Percentiles rank a stretch among this genome's conserved stretches.
Conservation (phyloP, 2,888 invertebrate species). For the Leucoptera coffeella region DNA sequence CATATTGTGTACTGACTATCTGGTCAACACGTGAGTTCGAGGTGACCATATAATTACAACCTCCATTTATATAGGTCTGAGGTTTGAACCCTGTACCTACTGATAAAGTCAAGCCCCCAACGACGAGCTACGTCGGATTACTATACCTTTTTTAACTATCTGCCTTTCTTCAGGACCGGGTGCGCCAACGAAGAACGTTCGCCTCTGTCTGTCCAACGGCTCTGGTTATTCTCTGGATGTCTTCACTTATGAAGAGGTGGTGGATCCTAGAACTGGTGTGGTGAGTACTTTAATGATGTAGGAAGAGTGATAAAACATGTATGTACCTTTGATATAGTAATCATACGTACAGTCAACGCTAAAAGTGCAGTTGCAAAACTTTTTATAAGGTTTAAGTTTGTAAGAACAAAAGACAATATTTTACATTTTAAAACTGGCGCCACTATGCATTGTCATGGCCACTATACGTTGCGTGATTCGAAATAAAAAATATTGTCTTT, state of each 20-base stretch:
- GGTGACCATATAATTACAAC: no score
- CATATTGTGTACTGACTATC: no score
- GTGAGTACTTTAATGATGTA: constrained; percentile 33
- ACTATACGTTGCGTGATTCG: no score
- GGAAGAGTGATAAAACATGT: background rate
- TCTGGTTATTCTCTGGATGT: constrained; percentile 95
- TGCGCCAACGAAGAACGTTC: constrained; percentile 75
- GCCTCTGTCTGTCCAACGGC: constrained; percentile 92
- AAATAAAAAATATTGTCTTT: no score
- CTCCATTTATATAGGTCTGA: constrained; percentile 54
- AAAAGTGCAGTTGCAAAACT: no score
- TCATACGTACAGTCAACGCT: no score
- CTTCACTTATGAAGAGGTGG: constrained; percentile 87
- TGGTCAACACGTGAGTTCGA: no score
- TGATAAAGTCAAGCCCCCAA: constrained; percentile 80
- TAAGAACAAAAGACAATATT: no score
- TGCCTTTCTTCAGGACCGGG: constrained; percentile 57
- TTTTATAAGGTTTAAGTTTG: no score
- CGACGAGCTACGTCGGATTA: constrained; percentile 74
- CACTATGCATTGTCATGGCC: no score
- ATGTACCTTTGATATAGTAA: no score
- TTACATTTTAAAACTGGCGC: no score
- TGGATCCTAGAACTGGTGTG: constrained; percentile 75
- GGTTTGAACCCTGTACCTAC: constrained; percentile 88
- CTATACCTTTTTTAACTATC: constrained; percentile 9